Percentiles rank a stretch among this genome's conserved stretches.
These are phyloP conservation scores for Leptodactylus fallax DNA, from an alignment of 2,797 vertebrate genomes.

Conservation along the genomic window DNA sequence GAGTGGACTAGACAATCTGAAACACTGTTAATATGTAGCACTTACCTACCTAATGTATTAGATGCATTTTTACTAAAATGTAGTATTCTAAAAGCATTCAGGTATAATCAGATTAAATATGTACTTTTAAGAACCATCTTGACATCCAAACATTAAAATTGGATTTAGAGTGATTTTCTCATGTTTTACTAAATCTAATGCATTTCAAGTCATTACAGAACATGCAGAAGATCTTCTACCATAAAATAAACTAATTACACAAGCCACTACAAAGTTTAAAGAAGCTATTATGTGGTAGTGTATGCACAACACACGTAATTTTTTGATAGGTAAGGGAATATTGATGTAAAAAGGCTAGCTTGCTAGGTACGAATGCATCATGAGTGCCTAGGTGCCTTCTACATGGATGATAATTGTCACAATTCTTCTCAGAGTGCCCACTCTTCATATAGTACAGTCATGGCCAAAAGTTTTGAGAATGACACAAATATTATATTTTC, in stretches of 20 bases:
- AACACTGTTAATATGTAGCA: background rate
- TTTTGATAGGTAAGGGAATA: no score
- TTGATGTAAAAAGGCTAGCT: no score
- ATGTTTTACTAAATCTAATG: background rate
- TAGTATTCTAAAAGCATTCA: background rate
- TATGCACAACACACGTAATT: no score
- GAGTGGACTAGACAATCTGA: background rate
- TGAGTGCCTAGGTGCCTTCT: no score
- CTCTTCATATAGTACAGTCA: no score
- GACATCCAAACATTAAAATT: background rate
- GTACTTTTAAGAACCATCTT: background rate
- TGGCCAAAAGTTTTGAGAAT: no score
- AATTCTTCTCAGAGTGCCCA: no score
- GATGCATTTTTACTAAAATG: background rate
- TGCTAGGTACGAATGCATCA: no score
- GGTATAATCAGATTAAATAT: background rate
- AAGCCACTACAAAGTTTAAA: no score
- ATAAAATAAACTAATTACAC: background rate
- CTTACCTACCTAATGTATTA: background rate
- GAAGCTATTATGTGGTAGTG: no score
- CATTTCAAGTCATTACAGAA: background rate
- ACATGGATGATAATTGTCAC: no score
- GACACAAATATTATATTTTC: no score
- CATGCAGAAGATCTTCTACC: background rate
- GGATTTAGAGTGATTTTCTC: background rate